A percentile compares a stretch with the other conserved stretches of the same genome.
Evolutionary conservation across 2,888 invertebrate genomes (phyloP).

Genomic region (Aphidius colemani): DNA sequence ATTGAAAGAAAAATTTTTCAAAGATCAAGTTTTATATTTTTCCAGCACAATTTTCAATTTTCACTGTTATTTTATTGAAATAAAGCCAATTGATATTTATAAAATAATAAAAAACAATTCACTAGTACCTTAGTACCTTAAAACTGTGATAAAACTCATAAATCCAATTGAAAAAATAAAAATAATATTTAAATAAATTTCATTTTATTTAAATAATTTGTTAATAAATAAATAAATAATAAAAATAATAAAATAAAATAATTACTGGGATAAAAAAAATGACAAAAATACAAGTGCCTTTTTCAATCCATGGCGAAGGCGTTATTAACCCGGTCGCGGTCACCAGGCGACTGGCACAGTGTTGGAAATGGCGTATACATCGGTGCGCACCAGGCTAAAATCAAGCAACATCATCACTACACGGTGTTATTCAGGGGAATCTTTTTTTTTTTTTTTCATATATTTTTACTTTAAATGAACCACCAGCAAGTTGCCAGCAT

Average conservation of each 20-base stretch:
- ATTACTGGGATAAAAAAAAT: neutral
- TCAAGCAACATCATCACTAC: constrained; percentile 21
- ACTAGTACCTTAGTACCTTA: too few relatives aligned
- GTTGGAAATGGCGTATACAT: constrained; percentile 17
- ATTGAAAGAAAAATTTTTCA: too few relatives aligned
- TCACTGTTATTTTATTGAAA: too few relatives aligned
- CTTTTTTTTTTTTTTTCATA: neutral
- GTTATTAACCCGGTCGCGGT: constrained; percentile 56
- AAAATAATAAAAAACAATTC: too few relatives aligned
- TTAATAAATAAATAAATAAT: neutral
- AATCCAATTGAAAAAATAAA: too few relatives aligned
- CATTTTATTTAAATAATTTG: too few relatives aligned
- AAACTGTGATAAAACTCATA: neutral
- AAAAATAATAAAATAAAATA: constrained; percentile 13
- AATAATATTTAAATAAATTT: too few relatives aligned
- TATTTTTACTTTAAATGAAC: neutral
- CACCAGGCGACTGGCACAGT: constrained; percentile 55
- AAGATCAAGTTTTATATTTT: too few relatives aligned
- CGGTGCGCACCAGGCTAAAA: constrained; percentile 22
- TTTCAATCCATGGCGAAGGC: constrained; percentile 49
- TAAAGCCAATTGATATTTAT: too few relatives aligned
- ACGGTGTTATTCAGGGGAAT: constrained; percentile 1
- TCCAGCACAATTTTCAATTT: too few relatives aligned
- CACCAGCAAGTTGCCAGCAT: too few relatives aligned
- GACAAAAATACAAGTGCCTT: neutral